Conservation (phyloP, 2,113 vertebrate species). For the Pterocles burchelli region DNA sequence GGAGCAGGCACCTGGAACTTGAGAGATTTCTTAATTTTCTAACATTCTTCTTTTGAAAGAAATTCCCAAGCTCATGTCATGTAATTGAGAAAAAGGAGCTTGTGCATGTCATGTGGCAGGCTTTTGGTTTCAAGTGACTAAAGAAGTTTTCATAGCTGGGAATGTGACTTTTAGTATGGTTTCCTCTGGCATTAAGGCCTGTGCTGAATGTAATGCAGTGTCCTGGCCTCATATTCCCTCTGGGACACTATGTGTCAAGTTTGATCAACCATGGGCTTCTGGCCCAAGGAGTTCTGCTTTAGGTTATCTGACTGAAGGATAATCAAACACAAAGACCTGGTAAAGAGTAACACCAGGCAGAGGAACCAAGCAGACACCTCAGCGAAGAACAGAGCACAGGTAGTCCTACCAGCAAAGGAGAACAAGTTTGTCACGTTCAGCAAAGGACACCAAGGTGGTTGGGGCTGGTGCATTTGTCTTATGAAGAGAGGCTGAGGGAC, state of each 20-base stretch:
- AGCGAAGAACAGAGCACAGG: background rate
- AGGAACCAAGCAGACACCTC: background rate
- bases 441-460: background rate
- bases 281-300: background rate
- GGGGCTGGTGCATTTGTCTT: background rate
- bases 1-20: background rate
- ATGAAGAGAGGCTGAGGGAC: background rate
- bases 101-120: background rate
- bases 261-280: rapidly evolving
- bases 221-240: background rate
- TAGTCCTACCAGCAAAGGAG: background rate
- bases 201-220: background rate
- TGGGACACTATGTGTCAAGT: background rate
- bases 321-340: background rate
- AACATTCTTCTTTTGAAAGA: background rate
- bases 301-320: background rate
- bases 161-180: background rate
- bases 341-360: background rate
- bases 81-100: background rate
- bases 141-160: background rate
- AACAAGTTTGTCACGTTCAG: background rate
- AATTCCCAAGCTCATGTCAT: background rate
- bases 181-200: background rate
- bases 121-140: background rate
- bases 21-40: background rate